Evolutionary conservation across 2,888 invertebrate genomes (phyloP), one percentile per base, ranked within the genome.

Genomic region (Acleris literana): DNA sequence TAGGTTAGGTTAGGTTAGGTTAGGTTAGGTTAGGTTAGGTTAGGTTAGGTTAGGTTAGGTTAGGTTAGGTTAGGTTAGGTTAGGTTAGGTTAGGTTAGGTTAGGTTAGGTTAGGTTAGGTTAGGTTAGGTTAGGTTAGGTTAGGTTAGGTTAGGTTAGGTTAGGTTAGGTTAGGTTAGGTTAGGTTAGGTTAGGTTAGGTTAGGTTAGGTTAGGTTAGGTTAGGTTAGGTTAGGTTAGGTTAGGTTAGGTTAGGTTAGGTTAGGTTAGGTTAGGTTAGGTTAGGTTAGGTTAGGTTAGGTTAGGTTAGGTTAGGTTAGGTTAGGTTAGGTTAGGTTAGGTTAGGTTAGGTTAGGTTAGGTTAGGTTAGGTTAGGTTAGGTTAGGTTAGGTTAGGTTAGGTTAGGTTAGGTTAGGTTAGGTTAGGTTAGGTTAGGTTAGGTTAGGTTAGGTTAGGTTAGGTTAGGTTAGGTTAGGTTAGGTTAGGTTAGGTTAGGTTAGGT

Each of bases 31-130:
- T 39, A 39, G 39, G 39, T 39, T 39, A 39, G 44, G 29, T 48
- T 51, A 57, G 57, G 44, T 58, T 49, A 52, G 49, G 60, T 49
- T 60, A 58, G 63, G 65, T 63, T 65, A 63, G 61, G 64, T 68
- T 68, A 68, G 68, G 68, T 68, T 68, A 64, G 39, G 39, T 39
- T 39, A 39, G 39, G 39, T 39, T 39, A 39, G 65, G 65, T 65
- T 65, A 65, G 61, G 67, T 62, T 67, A 63, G 63, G 67, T 62
- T 67, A 63, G 61, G 65, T 65, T 65, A 65, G 63, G 67, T 67
- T 67, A 67, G 67, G 67, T 67, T 67, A 67, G 67, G 67, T 68
- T 68, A 68, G 68, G 68, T 63, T 63, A 39, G 39, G 39, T 39
- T 39, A 39, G 39, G 39, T 39, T 39, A 56, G 56, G 56, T 56